phyloP scores from a whole-genome alignment of 2,113 vertebrate genomes.

The Choloepus hoffmanni region DNA sequence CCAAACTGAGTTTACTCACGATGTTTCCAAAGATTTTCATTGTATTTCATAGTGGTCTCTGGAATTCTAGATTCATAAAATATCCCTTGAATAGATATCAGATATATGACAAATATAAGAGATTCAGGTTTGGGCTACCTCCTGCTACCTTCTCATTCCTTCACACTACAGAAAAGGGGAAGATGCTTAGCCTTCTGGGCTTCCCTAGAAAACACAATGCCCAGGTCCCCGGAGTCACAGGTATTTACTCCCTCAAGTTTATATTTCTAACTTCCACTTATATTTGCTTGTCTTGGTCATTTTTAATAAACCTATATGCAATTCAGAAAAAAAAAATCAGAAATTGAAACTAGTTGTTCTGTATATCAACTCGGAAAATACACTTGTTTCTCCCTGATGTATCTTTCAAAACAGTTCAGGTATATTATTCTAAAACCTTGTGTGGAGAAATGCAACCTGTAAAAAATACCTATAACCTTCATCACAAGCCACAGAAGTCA shows the following conservation, averaged over 20 bases:
- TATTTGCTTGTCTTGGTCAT: constrained; percentile 23
- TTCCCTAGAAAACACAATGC: neutral
- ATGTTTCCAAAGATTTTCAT: neutral
- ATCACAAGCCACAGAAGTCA: constrained; percentile 69
- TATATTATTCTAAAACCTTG: constrained; percentile 66
- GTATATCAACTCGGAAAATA: constrained; percentile 57
- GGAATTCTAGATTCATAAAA: constrained; percentile 18
- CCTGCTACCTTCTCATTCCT: neutral
- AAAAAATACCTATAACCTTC: constrained; percentile 69
- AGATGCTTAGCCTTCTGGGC: neutral
- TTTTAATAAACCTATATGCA: constrained; percentile 51
- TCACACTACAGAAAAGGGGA: neutral
- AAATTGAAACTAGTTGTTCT: constrained; percentile 23
- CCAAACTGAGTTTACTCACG: neutral
- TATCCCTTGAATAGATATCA: neutral
- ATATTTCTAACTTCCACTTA: constrained; percentile 29
- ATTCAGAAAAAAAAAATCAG: constrained; percentile 36
- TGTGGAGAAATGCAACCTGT: constrained; percentile 66
- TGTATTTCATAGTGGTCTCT: neutral
- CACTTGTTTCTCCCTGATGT: constrained; percentile 32
- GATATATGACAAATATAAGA: neutral
- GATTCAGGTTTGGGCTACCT: neutral
- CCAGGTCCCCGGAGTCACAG: neutral
- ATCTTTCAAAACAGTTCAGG: constrained; percentile 69
- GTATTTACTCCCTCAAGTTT: neutral